Conservation (phyloP, 2,113 vertebrate genomes). For the Conger conger region DNA sequence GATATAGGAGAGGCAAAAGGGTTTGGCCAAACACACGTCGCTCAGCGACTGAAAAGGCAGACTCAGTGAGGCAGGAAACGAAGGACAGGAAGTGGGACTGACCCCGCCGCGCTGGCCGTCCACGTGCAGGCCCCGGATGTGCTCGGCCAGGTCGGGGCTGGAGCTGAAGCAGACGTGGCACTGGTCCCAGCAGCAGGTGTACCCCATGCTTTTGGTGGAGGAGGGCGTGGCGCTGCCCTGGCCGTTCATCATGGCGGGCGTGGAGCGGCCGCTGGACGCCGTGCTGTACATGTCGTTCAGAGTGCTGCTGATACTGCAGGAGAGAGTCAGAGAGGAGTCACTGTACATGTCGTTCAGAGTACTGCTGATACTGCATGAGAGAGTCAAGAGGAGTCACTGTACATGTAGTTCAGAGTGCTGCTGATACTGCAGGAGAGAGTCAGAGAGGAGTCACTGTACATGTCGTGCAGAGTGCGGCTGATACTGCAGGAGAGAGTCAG, state of each 20-base stretch:
- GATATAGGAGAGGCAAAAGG: neutral
- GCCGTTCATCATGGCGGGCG: conserved; percentile 94
- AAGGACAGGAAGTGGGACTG: conserved; percentile 50
- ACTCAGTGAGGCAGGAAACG: neutral
- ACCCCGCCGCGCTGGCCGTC: conserved; percentile 96
- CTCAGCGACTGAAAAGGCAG: neutral
- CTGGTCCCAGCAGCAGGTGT: conserved; percentile 94
- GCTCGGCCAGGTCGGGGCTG: conserved; percentile 93
- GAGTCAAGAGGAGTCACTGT: neutral
- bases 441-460: conserved; percentile 74
- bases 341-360: neutral
- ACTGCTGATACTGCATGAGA: neutral
- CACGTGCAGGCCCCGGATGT: conserved; percentile 91
- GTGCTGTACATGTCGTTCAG: conserved; percentile 97
- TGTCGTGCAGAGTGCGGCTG: conserved; percentile 95
- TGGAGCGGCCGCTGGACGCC: conserved; percentile 94
- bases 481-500: conserved; percentile 67
- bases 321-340: neutral
- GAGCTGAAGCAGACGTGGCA: conserved; percentile 89
- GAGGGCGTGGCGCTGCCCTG: conserved; percentile 77
- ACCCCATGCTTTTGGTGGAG: conserved; percentile 81
- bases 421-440: neutral
- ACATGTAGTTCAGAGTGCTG: neutral
- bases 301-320: conserved; percentile 88
- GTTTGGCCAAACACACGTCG: neutral